These are phyloP conservation scores for Apocheima hispidaria DNA, from an alignment of 2,888 invertebrate genomes.

Conservation along the genomic window DNA sequence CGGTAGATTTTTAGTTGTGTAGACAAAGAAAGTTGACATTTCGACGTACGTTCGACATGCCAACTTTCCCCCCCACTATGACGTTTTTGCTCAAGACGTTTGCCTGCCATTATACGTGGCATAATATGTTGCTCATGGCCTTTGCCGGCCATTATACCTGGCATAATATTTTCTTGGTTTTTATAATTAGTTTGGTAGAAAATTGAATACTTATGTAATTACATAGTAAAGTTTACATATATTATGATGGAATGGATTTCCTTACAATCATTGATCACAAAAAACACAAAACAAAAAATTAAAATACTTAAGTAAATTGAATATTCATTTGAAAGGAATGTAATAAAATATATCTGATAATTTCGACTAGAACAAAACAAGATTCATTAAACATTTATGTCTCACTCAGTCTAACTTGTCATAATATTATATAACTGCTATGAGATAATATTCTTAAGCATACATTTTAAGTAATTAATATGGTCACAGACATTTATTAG, in stretches of 20 bases:
- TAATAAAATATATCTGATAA: conserved; percentile 43
- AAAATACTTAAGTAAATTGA: conserved; percentile 33
- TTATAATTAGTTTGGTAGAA: neutral
- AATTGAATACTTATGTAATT: neutral
- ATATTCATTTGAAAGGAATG: conserved; percentile 46
- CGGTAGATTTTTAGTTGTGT: too few species aligned
- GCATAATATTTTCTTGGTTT: too few species aligned
- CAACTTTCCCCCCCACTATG: too few species aligned
- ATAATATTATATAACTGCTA: conserved; percentile 23
- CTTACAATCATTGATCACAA: conserved; percentile 2
- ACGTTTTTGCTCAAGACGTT: too few species aligned
- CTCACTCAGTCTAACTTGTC: conserved; percentile 40
- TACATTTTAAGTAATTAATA: neutral
- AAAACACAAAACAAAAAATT: neutral
- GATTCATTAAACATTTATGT: conserved; percentile 30
- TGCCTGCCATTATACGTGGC: too few species aligned
- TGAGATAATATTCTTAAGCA: conserved; percentile 14
- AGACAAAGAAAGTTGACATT: too few species aligned
- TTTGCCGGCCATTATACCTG: too few species aligned
- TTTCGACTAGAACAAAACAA: conserved; percentile 54
- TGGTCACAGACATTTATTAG: neutral
- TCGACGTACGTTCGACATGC: too few species aligned
- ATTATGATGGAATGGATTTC: conserved; percentile 5
- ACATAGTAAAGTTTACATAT: neutral
- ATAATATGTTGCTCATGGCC: too few species aligned